phyloP scores from a whole-genome alignment of 2,113 vertebrate genomes.

The Pangasianodon gigas region DNA sequence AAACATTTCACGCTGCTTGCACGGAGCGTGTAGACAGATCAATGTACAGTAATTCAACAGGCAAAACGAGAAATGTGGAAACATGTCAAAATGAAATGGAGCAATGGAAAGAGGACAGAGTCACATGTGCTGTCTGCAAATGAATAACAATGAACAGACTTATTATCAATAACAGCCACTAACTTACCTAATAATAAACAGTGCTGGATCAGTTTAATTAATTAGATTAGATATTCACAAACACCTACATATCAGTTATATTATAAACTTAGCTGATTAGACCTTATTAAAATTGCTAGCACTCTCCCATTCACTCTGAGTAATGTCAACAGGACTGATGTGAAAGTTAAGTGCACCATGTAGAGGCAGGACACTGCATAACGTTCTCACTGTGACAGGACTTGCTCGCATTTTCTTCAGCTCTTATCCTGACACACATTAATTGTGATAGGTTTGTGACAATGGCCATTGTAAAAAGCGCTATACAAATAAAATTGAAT shows the following conservation, averaged over 20 bases:
- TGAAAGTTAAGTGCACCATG: slow-evolving; percentile 37
- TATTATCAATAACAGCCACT: neutral
- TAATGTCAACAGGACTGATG: neutral
- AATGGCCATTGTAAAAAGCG: too few relatives aligned
- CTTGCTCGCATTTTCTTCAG: neutral
- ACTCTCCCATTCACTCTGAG: neutral
- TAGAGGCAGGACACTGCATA: slow-evolving; percentile 13
- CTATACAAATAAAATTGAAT: too few relatives aligned
- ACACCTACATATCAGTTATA: neutral
- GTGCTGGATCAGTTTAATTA: neutral
- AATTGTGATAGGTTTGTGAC: too few relatives aligned
- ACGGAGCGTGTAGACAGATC: slow-evolving; percentile 41
- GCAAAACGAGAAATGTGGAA: slow-evolving; percentile 38
- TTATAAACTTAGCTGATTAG: neutral
- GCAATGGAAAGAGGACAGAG: neutral
- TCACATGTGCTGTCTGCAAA: slow-evolving; percentile 3
- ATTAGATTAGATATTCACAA: neutral
- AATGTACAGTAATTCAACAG: slow-evolving; percentile 45
- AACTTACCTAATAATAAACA: neutral
- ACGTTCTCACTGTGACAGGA: neutral
- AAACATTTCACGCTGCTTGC: slow-evolving; percentile 52
- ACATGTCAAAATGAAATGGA: slow-evolving; percentile 23
- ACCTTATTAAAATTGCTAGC: neutral
- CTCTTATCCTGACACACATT: neutral
- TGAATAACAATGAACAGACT: slow-evolving; percentile 13